phyloP scores from a whole-genome alignment of 2,888 invertebrate species.

The Orthonychiurus folsomi region DNA sequence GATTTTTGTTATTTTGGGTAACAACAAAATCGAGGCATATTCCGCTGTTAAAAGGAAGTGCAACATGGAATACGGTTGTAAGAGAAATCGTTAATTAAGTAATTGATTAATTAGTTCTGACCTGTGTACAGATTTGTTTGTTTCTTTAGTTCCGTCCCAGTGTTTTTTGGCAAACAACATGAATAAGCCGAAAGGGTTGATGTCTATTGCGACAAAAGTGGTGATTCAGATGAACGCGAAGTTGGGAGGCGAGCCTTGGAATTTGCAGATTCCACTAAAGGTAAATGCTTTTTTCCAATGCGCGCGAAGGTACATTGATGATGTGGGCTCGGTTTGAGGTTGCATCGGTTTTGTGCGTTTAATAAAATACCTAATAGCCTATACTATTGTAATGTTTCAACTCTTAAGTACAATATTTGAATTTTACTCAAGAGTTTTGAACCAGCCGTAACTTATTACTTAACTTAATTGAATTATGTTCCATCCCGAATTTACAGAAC shows the following conservation, averaged over 20 bases:
- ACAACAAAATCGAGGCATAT: constrained; percentile 48
- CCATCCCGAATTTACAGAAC: too few species aligned
- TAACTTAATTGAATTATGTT: too few species aligned
- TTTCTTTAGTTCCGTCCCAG: constrained; percentile 31
- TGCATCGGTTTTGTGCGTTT: too few species aligned
- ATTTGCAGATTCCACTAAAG: constrained; percentile 56
- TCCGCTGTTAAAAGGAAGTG: constrained; percentile 48
- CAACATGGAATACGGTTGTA: constrained; percentile 42
- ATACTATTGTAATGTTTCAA: too few species aligned
- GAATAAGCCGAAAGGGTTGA: constrained; percentile 27
- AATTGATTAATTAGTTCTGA: too few species aligned
- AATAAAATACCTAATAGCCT: too few species aligned
- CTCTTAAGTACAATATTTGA: too few species aligned
- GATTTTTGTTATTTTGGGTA: constrained; percentile 45
- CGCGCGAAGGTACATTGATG: too few species aligned
- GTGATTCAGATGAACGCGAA: constrained; percentile 33
- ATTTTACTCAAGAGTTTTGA: too few species aligned
- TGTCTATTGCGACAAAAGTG: constrained; percentile 21
- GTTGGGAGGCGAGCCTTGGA: constrained; percentile 84
- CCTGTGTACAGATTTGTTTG: too few species aligned
- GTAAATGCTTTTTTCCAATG: neutral
- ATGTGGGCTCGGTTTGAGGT: too few species aligned
- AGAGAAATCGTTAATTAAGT: constrained; percentile 10
- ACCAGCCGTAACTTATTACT: too few species aligned
- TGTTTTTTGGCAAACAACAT: constrained; percentile 35